phyloP scores from a whole-genome alignment of 1,140 invertebrate species.

The Drosophila auraria region DNA sequence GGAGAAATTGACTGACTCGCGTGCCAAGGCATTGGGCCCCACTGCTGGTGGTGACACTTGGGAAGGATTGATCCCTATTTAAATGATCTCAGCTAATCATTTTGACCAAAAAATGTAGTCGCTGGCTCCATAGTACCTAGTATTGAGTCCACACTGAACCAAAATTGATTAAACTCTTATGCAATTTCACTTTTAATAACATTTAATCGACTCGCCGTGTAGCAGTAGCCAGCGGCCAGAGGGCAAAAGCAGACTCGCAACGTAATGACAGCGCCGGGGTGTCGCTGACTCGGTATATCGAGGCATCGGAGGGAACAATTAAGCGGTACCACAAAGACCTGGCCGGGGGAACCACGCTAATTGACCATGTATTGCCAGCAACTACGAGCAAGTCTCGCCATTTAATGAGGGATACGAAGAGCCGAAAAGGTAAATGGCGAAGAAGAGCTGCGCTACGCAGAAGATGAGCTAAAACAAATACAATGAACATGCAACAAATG shows the following conservation, averaged over 20 bases:
- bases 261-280: conserved; percentile 48
- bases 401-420: conserved; percentile 75
- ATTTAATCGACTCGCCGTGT: conserved; percentile 67
- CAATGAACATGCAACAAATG: conserved; percentile 81
- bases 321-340: conserved; percentile 57
- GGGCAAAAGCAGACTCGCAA: conserved; percentile 23
- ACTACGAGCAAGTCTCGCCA: conserved; percentile 72
- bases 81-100: neutral
- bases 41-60: too few relatives aligned
- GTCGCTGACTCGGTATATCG: conserved; percentile 6
- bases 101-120: neutral
- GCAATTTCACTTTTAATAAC: conserved; percentile 71
- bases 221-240: conserved; percentile 40
- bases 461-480: conserved; percentile 71
- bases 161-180: conserved; percentile 74
- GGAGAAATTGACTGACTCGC: too few relatives aligned
- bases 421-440: conserved; percentile 54
- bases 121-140: neutral
- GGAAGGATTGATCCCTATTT: neutral
- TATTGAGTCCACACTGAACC: conserved; percentile 26
- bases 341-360: conserved; percentile 70
- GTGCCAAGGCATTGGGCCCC: too few relatives aligned
- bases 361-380: conserved; percentile 72
- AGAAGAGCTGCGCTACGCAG: conserved; percentile 32
- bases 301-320: conserved; percentile 52